Base-by-base conservation (phyloP, 2,888 invertebrate species). In the Hypomecis punctinalis region DNA sequence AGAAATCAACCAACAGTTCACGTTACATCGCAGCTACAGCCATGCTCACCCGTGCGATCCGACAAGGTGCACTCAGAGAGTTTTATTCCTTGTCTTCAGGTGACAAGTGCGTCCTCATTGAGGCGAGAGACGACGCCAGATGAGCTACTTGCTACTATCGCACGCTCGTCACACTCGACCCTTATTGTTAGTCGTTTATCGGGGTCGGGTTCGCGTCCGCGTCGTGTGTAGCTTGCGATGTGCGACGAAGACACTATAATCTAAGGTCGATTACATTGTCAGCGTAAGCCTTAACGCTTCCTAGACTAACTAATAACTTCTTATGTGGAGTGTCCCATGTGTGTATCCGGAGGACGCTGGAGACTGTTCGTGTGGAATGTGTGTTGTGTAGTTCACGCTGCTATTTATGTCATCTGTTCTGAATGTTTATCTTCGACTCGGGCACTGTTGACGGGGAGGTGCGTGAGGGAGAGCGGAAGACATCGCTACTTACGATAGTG, bases 61-160 rank as follows among this genome's bases (percentile, higher is more conserved):
- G 83, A 86, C 84, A 90, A 88, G 90, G 88, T 88, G 88, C 92
- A 92, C 91, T 91, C 90, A 93, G 92, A 90, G 86, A 85, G 84
- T 93, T 93, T 93, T 93, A 90, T 93, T 94, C 94, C 94, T 95
- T 94, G 94, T 94, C 94, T 94, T 94, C 94, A 96, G 96, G 96
- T 95, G 96, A 96, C 94, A 96, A 96, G 94, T 95, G 95, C 94
- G 96, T 95, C 92, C 95, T 96, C 90, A 95, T 96, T 94, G 95
- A 95, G 94, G 96, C 95, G 93, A 95, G 95, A 92, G 95, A 96
- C 93, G 94, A 94, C 91, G 87, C 90, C 91, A 88, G 93, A 91
- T 92, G 93, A 92, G 88, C 93, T 82, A 85, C 93, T 93, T 85
- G 81, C 90, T 85, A 84, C 90, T 90, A 80, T 88, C 88, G 86